phyloP scores from a whole-genome alignment of 2,797 vertebrate species.

The Setipinna tenuifilis region DNA sequence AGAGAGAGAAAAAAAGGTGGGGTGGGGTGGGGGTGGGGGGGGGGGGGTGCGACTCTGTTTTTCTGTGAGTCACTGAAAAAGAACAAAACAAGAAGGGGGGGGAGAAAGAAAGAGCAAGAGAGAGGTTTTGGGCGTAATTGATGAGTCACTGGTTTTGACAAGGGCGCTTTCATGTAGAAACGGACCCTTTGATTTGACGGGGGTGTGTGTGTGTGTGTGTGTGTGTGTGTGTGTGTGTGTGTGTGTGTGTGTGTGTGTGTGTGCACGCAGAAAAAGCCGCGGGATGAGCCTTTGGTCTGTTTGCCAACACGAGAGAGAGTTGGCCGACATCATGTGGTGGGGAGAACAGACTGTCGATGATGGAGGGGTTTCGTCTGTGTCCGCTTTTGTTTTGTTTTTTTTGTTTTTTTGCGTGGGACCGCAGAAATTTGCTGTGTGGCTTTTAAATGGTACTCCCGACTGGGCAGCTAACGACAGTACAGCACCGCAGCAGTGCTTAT shows the following conservation, averaged over 20 bases:
- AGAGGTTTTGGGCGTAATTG: neutral
- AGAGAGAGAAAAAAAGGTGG: too few species aligned
- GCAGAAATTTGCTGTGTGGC: neutral
- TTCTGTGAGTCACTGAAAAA: conserved; percentile 19
- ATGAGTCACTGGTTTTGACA: conserved; percentile 29
- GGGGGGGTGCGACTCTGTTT: neutral
- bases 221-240: too few species aligned
- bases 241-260: too few species aligned
- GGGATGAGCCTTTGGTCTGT: neutral
- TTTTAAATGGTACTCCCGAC: neutral
- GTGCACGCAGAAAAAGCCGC: too few species aligned
- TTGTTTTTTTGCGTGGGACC: neutral
- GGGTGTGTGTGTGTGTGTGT: too few species aligned
- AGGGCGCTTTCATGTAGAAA: conserved; percentile 11
- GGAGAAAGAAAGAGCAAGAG: neutral
- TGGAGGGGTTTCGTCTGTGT: neutral
- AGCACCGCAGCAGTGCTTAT: neutral
- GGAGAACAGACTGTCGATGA: conserved; percentile 10
- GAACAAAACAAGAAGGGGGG: neutral
- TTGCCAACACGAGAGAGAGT: neutral
- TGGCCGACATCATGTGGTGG: neutral
- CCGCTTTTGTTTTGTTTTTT: too few species aligned
- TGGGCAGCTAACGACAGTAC: neutral
- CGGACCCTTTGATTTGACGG: conserved; percentile 17
- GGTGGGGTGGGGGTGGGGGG: neutral